These are phyloP conservation scores for Psittacula derbiana DNA, from an alignment of 2,797 vertebrate species.

Conservation along the genomic window DNA sequence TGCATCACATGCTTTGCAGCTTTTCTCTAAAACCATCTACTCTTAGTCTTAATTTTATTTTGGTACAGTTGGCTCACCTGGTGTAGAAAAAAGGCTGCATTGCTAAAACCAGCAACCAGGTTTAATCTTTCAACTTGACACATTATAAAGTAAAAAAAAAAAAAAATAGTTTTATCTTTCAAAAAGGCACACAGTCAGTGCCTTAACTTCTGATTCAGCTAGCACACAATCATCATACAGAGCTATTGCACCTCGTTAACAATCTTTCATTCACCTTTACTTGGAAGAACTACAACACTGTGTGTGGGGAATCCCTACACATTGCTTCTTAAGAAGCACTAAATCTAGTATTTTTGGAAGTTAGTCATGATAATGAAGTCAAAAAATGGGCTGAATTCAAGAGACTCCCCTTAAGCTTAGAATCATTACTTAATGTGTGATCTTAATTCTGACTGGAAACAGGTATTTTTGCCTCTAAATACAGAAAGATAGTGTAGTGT, in stretches of 20 bases:
- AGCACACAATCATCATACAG: neutral
- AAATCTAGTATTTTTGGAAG: neutral
- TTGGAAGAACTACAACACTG: neutral
- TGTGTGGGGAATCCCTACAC: accelerated
- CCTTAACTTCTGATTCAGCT: neutral
- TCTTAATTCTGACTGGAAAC: neutral
- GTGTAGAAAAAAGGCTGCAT: neutral
- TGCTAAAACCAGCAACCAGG: neutral
- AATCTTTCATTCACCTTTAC: neutral
- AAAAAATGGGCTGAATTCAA: neutral
- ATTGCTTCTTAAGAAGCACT: neutral
- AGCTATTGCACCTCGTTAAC: neutral
- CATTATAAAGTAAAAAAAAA: neutral
- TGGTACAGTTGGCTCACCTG: neutral
- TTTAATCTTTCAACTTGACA: neutral
- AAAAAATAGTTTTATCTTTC: neutral
- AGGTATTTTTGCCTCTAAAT: neutral
- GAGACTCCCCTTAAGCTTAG: neutral
- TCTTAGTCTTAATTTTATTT: neutral
- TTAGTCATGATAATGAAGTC: neutral
- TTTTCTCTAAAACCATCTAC: neutral
- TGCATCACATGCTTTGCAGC: neutral
- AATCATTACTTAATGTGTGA: neutral
- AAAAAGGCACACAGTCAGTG: neutral
- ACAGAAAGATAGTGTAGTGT: neutral